phyloP scores from a whole-genome alignment of 2,113 vertebrate genomes.

The Cinclus mexicanus region DNA sequence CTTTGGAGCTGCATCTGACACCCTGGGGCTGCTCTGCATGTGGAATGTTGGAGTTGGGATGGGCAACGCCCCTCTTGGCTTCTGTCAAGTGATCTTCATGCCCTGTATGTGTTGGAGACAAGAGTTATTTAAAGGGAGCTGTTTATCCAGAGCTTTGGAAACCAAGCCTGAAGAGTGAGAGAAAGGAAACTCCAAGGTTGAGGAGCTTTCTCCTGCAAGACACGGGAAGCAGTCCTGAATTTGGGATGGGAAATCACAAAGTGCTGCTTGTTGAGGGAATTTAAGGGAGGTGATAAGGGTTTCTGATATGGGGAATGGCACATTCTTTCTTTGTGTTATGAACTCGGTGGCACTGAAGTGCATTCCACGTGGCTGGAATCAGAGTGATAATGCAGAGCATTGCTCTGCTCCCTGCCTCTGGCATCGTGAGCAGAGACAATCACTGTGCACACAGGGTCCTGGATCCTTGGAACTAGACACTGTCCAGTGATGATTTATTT shows the following conservation, averaged over 20 bases:
- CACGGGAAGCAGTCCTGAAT: fast-evolving
- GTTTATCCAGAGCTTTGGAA: background rate
- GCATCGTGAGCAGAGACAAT: fast-evolving
- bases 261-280: background rate
- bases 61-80: background rate
- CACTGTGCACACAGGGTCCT: background rate
- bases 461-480: fast-evolving
- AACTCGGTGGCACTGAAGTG: background rate
- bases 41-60: background rate
- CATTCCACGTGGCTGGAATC: background rate
- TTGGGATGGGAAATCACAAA: background rate
- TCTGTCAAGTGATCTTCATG: fast-evolving
- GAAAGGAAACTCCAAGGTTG: background rate
- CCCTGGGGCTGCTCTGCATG: background rate
- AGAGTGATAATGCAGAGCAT: background rate
- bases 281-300: background rate
- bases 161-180: background rate
- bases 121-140: slow-evolving; percentile 17
- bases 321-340: background rate
- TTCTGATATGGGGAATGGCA: background rate
- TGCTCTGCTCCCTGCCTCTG: background rate
- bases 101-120: fast-evolving
- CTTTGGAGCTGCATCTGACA: fast-evolving
- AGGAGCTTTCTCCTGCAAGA: background rate
- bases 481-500: fast-evolving